Conservation (phyloP, 2,888 invertebrate genomes). For the Geotrupes spiniger region DNA sequence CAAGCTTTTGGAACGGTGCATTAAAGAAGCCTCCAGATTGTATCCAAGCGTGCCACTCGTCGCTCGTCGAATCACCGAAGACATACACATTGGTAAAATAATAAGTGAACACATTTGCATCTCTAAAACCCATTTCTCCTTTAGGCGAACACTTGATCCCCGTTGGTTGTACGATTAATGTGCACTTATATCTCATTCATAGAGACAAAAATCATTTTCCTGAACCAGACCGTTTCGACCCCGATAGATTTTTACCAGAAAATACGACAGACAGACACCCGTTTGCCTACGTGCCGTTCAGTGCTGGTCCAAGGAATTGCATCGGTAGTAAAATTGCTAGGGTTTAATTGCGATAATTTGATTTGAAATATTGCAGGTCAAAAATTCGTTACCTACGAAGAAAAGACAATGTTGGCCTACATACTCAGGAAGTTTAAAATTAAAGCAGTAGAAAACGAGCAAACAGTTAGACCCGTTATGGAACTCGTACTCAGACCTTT, state of each 20-base stretch:
- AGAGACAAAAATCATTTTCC: constrained; percentile 7
- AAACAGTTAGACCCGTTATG: constrained; percentile 9
- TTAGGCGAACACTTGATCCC: constrained; percentile 11
- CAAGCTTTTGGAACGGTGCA: constrained; percentile 37
- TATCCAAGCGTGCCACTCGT: constrained; percentile 38
- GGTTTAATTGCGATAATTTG: neutral
- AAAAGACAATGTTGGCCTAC: constrained; percentile 8
- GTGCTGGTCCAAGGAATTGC: constrained; percentile 15
- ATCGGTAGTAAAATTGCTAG: constrained; percentile 3
- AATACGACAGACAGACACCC: constrained; percentile 12
- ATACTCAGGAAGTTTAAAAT: constrained; percentile 10
- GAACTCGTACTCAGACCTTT: constrained; percentile 12
- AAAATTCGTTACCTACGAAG: constrained; percentile 13
- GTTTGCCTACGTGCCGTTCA: constrained; percentile 12
- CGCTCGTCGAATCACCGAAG: constrained; percentile 31
- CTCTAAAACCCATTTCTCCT: neutral
- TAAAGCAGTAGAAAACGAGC: constrained; percentile 6
- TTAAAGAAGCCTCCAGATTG: constrained; percentile 37
- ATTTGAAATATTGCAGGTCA: constrained; percentile 24
- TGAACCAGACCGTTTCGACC: constrained; percentile 12
- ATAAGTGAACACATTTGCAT: neutral
- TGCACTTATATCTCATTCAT: constrained; percentile 6
- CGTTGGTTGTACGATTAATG: neutral
- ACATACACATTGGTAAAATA: constrained; percentile 32
- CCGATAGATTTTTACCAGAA: constrained; percentile 12